A percentile compares a stretch with the other conserved stretches of the same genome.
These are phyloP conservation scores for Diadumene lineata DNA, from an alignment of 92 coral and sea anemone genomes.

Conservation along the genomic window DNA sequence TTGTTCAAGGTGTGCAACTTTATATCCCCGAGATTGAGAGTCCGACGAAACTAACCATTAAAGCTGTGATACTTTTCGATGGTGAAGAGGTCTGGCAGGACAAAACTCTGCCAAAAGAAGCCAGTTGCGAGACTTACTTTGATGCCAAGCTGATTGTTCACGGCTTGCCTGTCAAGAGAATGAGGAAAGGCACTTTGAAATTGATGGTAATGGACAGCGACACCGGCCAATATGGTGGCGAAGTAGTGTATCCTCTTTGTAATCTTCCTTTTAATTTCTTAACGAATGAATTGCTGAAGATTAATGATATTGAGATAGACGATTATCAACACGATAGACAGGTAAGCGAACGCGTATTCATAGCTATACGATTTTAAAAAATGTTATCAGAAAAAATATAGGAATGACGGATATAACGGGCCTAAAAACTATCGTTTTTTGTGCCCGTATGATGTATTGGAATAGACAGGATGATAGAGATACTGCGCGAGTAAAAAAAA, in stretches of 20 bases:
- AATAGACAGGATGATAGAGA: too few relatives aligned
- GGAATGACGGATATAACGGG: too few relatives aligned
- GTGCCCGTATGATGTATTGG: too few relatives aligned
- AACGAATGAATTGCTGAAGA: constrained; percentile 49
- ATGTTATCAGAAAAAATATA: too few relatives aligned
- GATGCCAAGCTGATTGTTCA: constrained; percentile 67
- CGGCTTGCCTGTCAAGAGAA: constrained; percentile 56
- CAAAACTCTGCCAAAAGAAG: constrained; percentile 49
- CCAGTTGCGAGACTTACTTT: constrained; percentile 66
- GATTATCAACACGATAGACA: constrained; percentile 21
- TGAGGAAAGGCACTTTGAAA: constrained; percentile 58
- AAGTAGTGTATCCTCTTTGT: constrained; percentile 60
- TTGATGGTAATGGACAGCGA: constrained; percentile 67
- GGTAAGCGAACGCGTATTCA: constrained; percentile 6
- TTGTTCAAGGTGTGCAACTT: constrained; percentile 47
- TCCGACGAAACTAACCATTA: constrained; percentile 35
- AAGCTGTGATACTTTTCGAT: constrained; percentile 47
- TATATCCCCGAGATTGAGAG: constrained; percentile 36
- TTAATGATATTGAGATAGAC: constrained; percentile 27
- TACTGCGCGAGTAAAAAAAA: too few relatives aligned
- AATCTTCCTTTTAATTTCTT: constrained; percentile 62
- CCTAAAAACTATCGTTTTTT: too few relatives aligned
- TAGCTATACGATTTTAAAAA: too few relatives aligned
- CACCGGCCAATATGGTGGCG: constrained; percentile 62
- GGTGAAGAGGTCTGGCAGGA: constrained; percentile 62